A percentile compares a stretch with the other conserved stretches of the same genome.
These are phyloP conservation scores for Drosophila mercatorum DNA, from an alignment of 2,888 invertebrate species.

Conservation along the genomic window DNA sequence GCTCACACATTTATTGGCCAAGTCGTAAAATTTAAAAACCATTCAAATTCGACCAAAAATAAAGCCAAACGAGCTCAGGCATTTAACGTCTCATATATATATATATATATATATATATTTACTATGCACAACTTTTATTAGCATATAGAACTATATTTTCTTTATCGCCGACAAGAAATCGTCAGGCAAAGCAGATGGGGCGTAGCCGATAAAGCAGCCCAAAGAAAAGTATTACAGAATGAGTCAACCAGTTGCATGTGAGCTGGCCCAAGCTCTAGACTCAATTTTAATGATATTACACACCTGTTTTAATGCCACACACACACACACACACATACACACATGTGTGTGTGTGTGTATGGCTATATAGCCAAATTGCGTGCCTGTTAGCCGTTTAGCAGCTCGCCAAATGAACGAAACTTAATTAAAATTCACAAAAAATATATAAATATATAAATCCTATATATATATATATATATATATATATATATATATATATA, in stretches of 20 bases:
- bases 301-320: constrained; percentile 74
- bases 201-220: constrained; percentile 31
- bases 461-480: neutral
- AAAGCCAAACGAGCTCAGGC: neutral
- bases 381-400: constrained; percentile 61
- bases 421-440: constrained; percentile 65
- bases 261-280: constrained; percentile 1
- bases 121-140: constrained; percentile 58
- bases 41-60: constrained; percentile 45
- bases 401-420: constrained; percentile 52
- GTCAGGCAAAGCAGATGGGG: constrained; percentile 45
- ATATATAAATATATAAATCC: constrained; percentile 5
- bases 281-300: constrained; percentile 43
- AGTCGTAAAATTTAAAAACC: constrained; percentile 68
- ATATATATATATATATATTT: neutral
- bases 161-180: constrained; percentile 68
- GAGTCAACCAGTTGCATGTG: constrained; percentile 73
- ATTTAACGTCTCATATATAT: neutral
- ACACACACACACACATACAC: constrained; percentile 56
- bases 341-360: constrained; percentile 27
- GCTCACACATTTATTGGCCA: constrained; percentile 31
- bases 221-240: constrained; percentile 30
- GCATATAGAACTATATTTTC: constrained; percentile 71
- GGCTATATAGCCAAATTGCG: constrained; percentile 61
- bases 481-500: neutral